Evolutionary conservation across 2,888 invertebrate genomes (phyloP).

Genomic region (Idaea dimidiata): DNA sequence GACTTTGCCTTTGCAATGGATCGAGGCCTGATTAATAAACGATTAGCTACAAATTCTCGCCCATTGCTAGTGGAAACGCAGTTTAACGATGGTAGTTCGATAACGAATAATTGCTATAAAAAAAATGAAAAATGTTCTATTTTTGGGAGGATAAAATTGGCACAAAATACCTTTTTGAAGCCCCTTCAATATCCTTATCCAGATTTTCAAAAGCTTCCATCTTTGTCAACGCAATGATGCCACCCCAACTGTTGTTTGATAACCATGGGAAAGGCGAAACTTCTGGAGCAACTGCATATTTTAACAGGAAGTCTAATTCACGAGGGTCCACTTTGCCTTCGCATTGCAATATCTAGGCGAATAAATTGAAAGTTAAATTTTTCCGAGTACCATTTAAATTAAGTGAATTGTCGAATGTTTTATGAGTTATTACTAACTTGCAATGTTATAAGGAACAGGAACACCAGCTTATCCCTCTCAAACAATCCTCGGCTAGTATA

Average conservation of each 20-base stretch:
- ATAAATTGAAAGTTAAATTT: neutral
- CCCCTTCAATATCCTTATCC: constrained; percentile 95
- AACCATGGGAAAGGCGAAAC: constrained; percentile 92
- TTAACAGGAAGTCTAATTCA: constrained; percentile 93
- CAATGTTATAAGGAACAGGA: constrained; percentile 91
- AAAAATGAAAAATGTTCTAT: neutral
- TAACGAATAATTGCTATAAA: neutral
- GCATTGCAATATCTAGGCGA: constrained; percentile 61
- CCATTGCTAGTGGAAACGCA: too few species aligned
- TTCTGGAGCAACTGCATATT: constrained; percentile 89
- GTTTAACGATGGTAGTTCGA: neutral
- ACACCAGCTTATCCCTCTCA: constrained; percentile 94
- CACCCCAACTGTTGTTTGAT: constrained; percentile 89
- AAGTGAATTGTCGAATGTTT: neutral
- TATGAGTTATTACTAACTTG: constrained; percentile 77
- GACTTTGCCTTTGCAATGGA: too few species aligned
- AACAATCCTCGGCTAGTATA: constrained; percentile 95
- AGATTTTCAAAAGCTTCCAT: constrained; percentile 91
- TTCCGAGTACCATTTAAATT: neutral
- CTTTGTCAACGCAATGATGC: constrained; percentile 87
- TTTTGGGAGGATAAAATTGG: too few species aligned
- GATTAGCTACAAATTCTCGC: too few species aligned
- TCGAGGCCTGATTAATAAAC: too few species aligned
- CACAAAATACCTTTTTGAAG: constrained; percentile 83
- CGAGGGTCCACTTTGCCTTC: constrained; percentile 84